Base-by-base conservation (phyloP, 2,888 invertebrate species). In the Pristionchus maxplancki region DNA sequence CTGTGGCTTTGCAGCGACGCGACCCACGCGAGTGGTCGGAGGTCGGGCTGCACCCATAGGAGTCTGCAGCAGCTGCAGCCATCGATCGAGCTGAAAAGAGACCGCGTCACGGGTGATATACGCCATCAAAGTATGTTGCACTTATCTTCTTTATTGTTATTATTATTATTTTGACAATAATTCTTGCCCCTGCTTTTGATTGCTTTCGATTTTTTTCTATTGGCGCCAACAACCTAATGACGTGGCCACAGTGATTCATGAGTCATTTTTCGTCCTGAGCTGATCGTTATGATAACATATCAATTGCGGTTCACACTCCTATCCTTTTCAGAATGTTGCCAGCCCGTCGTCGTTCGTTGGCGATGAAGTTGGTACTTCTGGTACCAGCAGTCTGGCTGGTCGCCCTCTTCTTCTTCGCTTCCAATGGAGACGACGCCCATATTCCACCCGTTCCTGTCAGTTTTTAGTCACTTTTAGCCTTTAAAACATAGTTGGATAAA, bases 321-420 rank as follows among this genome's bases (percentile, higher is more conserved):
- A 3, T 50, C 28, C 62, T 24, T 28, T 83, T 53, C 50, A 83
- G 31, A 40, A 83, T 83, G 83, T 40, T 83, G n/a, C 83, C 83
- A 15, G 83, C 89, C 5, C 67, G 74, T 13, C 58, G 88, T 15
- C 50, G 83, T 24, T 83, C 83, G 17, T 48, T 83, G 53, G 83
- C 53, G 53, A 31, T 83, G 53, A 83, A 83, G 83, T 48, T 94
- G 58, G 88, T 94, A 15, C 89, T 94, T 40, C 88, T 94, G 53
- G 90, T 94, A 37, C 94, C 94, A n/a, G 91, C 94, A 15, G 89
- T 94, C 15, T 94, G 94, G 94, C 89, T 94, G 34, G 90, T 91
- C 31, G 92, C 93, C 11, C 90, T 94, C 31, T 91, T 94, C 71
- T 92, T 92, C 86, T 93, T 93, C 88, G 92, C 94, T 28, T 89